Conservation (phyloP, 2,888 invertebrate genomes). For the Amblyjoppa fuscipennis region DNA sequence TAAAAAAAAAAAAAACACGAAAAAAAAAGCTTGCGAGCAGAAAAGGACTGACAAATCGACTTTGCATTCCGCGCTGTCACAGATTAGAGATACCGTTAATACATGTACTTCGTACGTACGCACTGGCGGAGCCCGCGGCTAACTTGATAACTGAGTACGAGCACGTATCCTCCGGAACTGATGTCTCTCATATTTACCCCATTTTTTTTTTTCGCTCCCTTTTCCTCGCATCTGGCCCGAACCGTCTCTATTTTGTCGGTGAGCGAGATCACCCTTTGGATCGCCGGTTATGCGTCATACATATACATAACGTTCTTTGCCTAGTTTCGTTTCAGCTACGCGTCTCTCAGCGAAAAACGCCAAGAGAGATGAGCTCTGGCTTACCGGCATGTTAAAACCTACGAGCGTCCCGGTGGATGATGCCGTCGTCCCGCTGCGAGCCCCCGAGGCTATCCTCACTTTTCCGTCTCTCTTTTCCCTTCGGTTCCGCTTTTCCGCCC, state of each 20-base stretch:
- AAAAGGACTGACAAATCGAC: background rate
- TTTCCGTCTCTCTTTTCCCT: conserved; percentile 48
- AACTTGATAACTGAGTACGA: conserved; percentile 41
- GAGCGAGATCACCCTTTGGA: conserved; percentile 39
- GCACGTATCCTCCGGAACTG: conserved; percentile 42
- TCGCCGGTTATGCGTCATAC: conserved; percentile 59
- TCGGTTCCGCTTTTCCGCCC: conserved; percentile 45
- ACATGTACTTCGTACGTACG: conserved; percentile 6
- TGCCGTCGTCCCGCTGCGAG: conserved; percentile 71
- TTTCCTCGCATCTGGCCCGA: background rate
- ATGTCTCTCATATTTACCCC: conserved; percentile 29
- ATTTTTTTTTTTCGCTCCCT: background rate
- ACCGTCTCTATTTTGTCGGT: conserved; percentile 7
- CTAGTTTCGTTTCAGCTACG: conserved; percentile 15
- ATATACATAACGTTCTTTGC: conserved; percentile 57
- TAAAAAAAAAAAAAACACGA: background rate
- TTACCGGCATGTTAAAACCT: conserved; percentile 61
- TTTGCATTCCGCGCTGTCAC: background rate
- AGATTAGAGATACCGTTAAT: conserved; percentile 2
- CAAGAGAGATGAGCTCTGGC: conserved; percentile 57
- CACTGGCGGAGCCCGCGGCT: conserved; percentile 10
- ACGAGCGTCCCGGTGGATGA: conserved; percentile 67
- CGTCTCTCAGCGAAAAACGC: conserved; percentile 7
- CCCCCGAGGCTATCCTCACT: conserved; percentile 72
- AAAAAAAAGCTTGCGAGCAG: background rate